Percentiles rank a stretch among this genome's conserved stretches.
Conservation (phyloP, 2,888 invertebrate genomes). For the Clusia tigrina region DNA sequence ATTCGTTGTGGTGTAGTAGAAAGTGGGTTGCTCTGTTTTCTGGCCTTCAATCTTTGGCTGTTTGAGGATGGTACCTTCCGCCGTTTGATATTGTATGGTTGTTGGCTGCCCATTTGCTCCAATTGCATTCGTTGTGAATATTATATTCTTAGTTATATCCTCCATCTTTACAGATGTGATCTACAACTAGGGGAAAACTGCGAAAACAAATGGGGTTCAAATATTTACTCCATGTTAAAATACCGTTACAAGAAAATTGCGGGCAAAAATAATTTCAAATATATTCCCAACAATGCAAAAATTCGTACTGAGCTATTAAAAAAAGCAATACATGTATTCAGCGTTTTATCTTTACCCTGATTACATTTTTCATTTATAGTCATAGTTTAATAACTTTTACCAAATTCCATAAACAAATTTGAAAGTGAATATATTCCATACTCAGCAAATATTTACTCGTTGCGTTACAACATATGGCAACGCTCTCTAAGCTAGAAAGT, state of each 20-base stretch:
- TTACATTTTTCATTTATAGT: no score
- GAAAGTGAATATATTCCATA: neutral
- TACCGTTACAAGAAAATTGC: no score
- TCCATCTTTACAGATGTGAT: no score
- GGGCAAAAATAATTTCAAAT: neutral
- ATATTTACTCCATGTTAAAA: no score
- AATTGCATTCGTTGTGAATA: conserved; percentile 71
- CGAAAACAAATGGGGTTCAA: no score
- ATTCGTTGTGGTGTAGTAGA: conserved; percentile 70
- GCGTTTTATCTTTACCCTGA: no score
- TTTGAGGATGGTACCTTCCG: conserved; percentile 71
- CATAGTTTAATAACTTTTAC: no score
- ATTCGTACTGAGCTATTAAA: no score
- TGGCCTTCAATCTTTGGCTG: conserved; percentile 71
- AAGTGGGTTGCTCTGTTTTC: conserved; percentile 71
- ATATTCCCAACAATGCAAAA: neutral
- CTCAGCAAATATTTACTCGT: neutral
- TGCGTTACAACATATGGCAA: conserved; percentile 27
- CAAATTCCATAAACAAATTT: no score
- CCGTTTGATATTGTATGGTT: conserved; percentile 75
- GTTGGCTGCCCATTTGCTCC: conserved; percentile 69
- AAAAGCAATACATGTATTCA: no score
- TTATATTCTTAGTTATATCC: conserved; percentile 64
- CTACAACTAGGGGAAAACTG: no score
- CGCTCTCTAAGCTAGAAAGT: conserved; percentile 18